phyloP scores from a whole-genome alignment of 2,113 vertebrate genomes.

The Microtus richardsoni region DNA sequence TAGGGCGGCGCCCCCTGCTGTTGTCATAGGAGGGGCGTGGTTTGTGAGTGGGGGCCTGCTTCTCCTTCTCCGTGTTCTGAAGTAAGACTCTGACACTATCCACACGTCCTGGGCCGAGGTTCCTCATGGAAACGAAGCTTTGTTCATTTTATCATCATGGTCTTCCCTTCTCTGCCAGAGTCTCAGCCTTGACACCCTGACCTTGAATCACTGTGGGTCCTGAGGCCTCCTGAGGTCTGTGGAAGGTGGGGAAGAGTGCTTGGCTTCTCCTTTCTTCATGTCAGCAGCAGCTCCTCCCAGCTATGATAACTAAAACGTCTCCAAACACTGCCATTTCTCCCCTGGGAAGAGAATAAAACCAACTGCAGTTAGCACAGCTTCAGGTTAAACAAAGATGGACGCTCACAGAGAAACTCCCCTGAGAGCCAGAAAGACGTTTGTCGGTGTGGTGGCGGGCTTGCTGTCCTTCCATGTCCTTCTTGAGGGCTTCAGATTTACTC shows the following conservation, averaged over 20 bases:
- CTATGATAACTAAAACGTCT: neutral
- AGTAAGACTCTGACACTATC: neutral
- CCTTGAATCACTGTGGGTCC: accelerated
- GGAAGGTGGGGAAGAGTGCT: accelerated
- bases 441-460: too few species aligned
- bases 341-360: neutral
- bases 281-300: neutral
- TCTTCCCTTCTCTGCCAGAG: accelerated
- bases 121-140: neutral
- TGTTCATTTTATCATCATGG: accelerated
- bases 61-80: neutral
- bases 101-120: neutral
- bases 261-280: accelerated
- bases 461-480: neutral
- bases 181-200: accelerated
- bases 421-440: accelerated
- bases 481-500: neutral
- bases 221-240: accelerated
- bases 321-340: neutral
- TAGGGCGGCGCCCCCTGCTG: neutral
- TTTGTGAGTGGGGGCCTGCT: accelerated
- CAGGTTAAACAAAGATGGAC: too few species aligned
- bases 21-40: neutral
- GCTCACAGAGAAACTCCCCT: neutral
- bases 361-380: accelerated